phyloP scores from a whole-genome alignment of 2,113 vertebrate genomes.

The Scomber scombrus region DNA sequence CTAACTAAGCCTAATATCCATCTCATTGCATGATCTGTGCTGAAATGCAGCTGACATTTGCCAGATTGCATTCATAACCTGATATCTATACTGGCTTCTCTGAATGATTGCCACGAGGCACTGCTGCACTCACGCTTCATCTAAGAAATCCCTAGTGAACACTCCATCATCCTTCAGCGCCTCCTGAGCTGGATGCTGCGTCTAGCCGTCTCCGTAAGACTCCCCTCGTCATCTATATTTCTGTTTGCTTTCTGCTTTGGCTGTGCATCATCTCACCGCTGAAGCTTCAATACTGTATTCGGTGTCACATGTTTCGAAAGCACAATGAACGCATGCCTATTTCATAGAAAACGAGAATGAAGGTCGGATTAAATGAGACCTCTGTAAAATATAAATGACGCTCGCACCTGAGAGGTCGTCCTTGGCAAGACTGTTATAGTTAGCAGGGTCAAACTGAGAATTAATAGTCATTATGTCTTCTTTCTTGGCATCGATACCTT shows the following conservation, averaged over 20 bases:
- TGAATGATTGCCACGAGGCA: conserved; percentile 50
- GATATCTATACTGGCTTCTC: conserved; percentile 28
- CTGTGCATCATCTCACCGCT: not conserved
- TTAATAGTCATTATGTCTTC: conserved; percentile 4
- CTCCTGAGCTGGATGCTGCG: conserved; percentile 14
- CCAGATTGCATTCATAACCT: conserved; percentile 37
- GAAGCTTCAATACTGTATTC: conserved; percentile 2
- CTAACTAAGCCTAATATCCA: conserved; percentile 41
- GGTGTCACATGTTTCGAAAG: not conserved
- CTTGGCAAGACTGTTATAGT: conserved; percentile 16
- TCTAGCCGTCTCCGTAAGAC: conserved; percentile 13
- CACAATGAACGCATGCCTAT: not conserved
- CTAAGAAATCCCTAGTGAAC: conserved; percentile 53
- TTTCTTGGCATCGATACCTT: not conserved
- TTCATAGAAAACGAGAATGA: not conserved
- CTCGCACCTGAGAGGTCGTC: conserved; percentile 13
- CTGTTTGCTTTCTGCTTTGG: conserved; percentile 16
- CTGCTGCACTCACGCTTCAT: conserved; percentile 57
- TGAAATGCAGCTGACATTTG: conserved; percentile 39
- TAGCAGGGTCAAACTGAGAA: conserved; percentile 16
- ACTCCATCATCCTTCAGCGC: conserved; percentile 53
- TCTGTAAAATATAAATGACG: conserved; percentile 15
- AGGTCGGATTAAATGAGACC: not conserved
- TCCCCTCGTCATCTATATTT: conserved; percentile 16
- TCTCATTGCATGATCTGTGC: conserved; percentile 34